Evolutionary conservation across 2,797 vertebrate genomes (phyloP), one percentile per base, ranked within the genome.

Genomic region (Melanotaenia pygmaea): DNA sequence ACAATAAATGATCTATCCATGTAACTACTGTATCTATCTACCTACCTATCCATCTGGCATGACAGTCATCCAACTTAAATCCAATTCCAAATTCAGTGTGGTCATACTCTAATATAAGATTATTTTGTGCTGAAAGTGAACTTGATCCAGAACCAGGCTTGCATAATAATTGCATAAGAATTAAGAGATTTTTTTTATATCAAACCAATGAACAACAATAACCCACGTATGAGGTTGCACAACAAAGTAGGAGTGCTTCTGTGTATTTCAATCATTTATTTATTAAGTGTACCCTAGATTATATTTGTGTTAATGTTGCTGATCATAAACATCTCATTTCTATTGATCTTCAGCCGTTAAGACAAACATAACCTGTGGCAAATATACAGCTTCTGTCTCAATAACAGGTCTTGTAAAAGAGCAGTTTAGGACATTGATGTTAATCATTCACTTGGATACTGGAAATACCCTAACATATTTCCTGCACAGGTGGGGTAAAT

Each of bases 201-300:
- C 70, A 59, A 54, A 63, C 50, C 22, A 38, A 7, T 20, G 57
- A 63, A 77, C 77, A 68, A 83, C 57, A 81, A 80, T 35, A 89
- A 63, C 62, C 79, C 82, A 81, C 81, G 54, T 61, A 53, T 73
- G 38, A 69, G 57, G 69, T 89, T 89, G 76, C 74, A 82, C 85
- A 91, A 88, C 70, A 65, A 79, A 67, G 76, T 67, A 64, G 76
- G 79, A 70, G 54, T 53, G 72, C 70, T 74, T 77, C 62, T 77
- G 73, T 87, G 81, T 87, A 61, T 75, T 81, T 56, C 45, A 63
- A 57, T 45, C 61, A 67, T 88, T 61, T 65, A 59, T 77, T 28
- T 28, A 28, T 28, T 28, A 28, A 59, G 32, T 43, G 5, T 35
- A 14, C 50, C 61, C 47, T 34, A 12, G 6, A 28, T 56, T 68